These are phyloP conservation scores for Labroides dimidiatus DNA, from an alignment of 2,797 vertebrate species.

Conservation along the genomic window DNA sequence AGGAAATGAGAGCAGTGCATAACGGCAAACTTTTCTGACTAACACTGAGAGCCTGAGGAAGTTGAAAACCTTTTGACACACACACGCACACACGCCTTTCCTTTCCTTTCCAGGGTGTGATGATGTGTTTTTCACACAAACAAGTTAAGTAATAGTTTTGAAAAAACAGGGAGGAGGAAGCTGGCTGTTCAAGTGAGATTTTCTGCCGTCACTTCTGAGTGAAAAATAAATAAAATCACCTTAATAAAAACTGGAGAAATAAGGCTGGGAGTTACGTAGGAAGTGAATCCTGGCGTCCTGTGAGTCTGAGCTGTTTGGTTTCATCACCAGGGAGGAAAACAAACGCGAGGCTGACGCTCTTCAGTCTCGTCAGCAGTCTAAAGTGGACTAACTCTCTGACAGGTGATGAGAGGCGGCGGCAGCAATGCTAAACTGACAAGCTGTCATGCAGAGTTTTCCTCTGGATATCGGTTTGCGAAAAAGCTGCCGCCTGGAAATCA, in stretches of 20 bases:
- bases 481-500: slow-evolving; percentile 55
- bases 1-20: no score
- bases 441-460: slow-evolving; percentile 48
- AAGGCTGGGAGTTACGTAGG: not conserved
- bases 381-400: slow-evolving; percentile 56
- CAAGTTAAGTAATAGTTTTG: slow-evolving; percentile 9
- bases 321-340: slow-evolving; percentile 12
- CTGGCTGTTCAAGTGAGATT: not conserved
- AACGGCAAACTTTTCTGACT: not conserved
- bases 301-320: slow-evolving; percentile 21
- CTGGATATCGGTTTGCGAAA: slow-evolving; percentile 52
- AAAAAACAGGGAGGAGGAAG: not conserved
- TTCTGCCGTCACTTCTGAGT: not conserved
- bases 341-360: slow-evolving; percentile 9
- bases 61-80: not conserved
- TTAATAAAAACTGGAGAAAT: not conserved
- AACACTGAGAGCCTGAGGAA: not conserved
- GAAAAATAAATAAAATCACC: not conserved
- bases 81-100: no score
- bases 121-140: slow-evolving; percentile 7
- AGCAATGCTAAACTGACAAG: slow-evolving; percentile 52
- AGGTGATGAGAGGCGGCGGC: slow-evolving; percentile 55
- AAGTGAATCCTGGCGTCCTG: slow-evolving; percentile 11
- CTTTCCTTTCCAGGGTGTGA: not conserved
- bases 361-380: slow-evolving; percentile 54